Conservation (phyloP, 2,888 invertebrate genomes). For the Frankliniella intonsa region DNA sequence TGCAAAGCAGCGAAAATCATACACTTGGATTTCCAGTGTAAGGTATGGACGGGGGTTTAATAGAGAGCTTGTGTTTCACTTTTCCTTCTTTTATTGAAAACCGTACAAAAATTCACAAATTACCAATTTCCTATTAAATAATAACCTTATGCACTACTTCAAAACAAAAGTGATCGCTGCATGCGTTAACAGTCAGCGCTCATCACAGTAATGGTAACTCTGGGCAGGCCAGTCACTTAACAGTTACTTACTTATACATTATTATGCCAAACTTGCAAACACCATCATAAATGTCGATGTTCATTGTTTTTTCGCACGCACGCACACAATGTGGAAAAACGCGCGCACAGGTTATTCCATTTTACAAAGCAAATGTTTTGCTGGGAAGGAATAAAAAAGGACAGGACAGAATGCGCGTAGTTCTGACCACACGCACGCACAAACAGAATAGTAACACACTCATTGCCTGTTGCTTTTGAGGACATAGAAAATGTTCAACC, state of each 20-base stretch:
- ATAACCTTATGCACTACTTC: neutral
- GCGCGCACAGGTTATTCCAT: no score
- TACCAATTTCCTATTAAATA: neutral
- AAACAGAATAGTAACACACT: no score
- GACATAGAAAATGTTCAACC: no score
- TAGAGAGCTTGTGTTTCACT: neutral
- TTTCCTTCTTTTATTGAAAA: neutral
- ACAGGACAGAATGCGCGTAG: no score
- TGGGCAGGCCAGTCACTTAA: neutral
- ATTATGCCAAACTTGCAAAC: no score
- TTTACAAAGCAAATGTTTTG: no score
- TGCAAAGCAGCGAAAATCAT: neutral
- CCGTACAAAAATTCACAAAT: neutral
- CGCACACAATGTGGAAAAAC: no score
- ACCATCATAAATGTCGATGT: no score
- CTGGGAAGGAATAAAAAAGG: no score
- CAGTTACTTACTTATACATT: neutral
- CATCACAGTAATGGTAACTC: conserved; percentile 25
- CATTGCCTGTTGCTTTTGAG: no score
- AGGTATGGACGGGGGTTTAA: neutral
- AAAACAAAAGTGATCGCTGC: neutral
- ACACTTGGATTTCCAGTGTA: neutral
- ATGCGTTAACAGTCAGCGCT: neutral
- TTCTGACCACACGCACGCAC: no score
- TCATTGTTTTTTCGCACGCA: no score